Conservation (phyloP, 2,888 invertebrate species). For the Drosophila lutescens region DNA sequence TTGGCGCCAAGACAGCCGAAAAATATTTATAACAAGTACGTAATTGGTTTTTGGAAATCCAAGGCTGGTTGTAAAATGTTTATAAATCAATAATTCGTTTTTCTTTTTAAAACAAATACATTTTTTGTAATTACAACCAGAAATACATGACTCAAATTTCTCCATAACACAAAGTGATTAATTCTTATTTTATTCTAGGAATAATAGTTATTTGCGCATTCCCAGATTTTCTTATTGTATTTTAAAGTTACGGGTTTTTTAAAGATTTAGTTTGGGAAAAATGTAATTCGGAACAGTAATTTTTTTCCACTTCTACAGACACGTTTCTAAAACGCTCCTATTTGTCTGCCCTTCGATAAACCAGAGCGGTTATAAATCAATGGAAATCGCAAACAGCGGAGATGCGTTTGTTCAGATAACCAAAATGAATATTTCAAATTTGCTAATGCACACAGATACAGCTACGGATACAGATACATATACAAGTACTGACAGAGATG, state of each 20-base stretch:
- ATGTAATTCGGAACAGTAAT: too few species aligned
- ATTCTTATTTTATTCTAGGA: neutral
- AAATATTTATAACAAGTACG: constrained; percentile 1
- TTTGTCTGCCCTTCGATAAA: constrained; percentile 58
- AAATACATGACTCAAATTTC: too few species aligned
- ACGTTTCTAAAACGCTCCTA: neutral
- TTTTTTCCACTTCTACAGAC: neutral
- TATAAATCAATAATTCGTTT: neutral
- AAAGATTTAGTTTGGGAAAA: too few species aligned
- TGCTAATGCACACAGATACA: constrained; percentile 39
- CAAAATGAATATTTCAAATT: constrained; percentile 48
- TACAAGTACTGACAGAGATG: neutral
- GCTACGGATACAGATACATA: neutral
- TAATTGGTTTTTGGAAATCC: neutral
- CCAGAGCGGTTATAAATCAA: constrained; percentile 51
- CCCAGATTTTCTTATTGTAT: too few species aligned
- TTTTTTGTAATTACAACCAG: neutral
- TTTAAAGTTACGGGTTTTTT: too few species aligned
- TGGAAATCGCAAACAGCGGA: constrained; percentile 37
- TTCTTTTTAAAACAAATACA: neutral
- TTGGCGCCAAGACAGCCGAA: constrained; percentile 5
- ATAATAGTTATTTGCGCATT: neutral
- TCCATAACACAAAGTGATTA: too few species aligned
- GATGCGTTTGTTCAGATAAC: constrained; percentile 71
- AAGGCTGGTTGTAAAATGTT: neutral